Evolutionary conservation across 2,797 vertebrate genomes (phyloP), one percentile per base, ranked within the genome.

Genomic region (Picus viridis): DNA sequence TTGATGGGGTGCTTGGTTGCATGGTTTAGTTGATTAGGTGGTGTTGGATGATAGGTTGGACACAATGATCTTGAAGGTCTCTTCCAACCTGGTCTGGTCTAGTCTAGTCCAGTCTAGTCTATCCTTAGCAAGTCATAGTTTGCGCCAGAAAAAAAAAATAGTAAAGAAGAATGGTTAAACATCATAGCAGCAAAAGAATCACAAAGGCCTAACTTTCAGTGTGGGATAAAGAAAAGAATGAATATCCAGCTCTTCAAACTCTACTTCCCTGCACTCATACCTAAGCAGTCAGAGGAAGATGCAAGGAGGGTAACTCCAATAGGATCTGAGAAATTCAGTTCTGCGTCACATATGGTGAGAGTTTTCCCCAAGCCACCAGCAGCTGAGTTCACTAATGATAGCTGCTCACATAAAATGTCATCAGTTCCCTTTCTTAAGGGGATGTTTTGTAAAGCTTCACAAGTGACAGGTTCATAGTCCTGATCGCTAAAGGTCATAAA

Each of bases 391-490:
- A 7, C 63, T 68, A 85, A 85, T 34, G 78, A 89, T 47, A 91
- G 7, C 76, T 45, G 61, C 80, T 91, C 73, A 16, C 67, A 75
- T 27, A 49, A 95, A 96, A 87, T 53, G 68, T 67, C 87, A 95
- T 74, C 64, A 30, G 19, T 34, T 88, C 83, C 68, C 87, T 94
- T 64, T 83, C 83, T 83, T 64, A 63, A 62, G 77, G 61, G 71
- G 74, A 89, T 61, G 59, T 76, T 97, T 93, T 32, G 58, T 91
- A 85, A 94, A 97, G 76, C 64, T 92, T 96, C 73, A 51, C 10
- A 56, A 94, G 65, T 62, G 74, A 75, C 84, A 96, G 54, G 84
- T 93, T 96, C 86, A 92, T 51, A 68, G 63, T 57, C 64, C 76
- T 85, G 91, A 41, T 94, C 30, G 5, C 36, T 3, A 88, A 96